phyloP scores from a whole-genome alignment of 2,888 invertebrate genomes.

The Flexamia atlantica region DNA sequence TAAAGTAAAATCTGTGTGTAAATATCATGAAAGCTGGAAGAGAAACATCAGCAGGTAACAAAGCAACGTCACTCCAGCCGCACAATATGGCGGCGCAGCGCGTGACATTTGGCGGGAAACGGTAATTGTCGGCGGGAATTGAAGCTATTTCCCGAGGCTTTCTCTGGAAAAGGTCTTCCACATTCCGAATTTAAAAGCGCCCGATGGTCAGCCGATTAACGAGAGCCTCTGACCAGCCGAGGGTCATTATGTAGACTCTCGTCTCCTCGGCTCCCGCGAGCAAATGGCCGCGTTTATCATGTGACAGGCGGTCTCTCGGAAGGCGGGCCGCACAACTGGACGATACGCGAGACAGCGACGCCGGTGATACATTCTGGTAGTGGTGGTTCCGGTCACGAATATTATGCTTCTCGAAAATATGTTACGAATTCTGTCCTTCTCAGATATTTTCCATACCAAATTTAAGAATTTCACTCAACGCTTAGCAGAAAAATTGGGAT shows the following conservation, averaged over 20 bases:
- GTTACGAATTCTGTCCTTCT: too few species aligned
- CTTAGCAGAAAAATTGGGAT: too few species aligned
- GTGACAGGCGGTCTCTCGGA: background rate
- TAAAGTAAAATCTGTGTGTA: too few species aligned
- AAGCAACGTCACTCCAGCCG: background rate
- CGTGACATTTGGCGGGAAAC: constrained; percentile 40
- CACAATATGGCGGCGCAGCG: constrained; percentile 31
- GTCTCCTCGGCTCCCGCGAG: background rate
- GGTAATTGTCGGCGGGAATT: constrained; percentile 32
- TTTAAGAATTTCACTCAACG: too few species aligned
- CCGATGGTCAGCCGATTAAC: constrained; percentile 59
- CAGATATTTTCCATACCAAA: too few species aligned
- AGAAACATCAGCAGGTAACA: background rate
- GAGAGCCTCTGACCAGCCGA: background rate
- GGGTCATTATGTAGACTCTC: background rate
- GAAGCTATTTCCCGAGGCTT: constrained; percentile 54
- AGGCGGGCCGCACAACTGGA: background rate
- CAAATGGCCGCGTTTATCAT: background rate
- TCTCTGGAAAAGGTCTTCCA: constrained; percentile 62
- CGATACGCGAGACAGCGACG: too few species aligned
- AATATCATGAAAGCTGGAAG: too few species aligned
- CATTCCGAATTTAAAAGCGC: constrained; percentile 65
- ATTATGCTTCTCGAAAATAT: too few species aligned
- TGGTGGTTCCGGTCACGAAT: too few species aligned
- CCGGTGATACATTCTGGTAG: too few species aligned